phyloP scores from a whole-genome alignment of 2,888 invertebrate genomes.

The Anaspis maculata region DNA sequence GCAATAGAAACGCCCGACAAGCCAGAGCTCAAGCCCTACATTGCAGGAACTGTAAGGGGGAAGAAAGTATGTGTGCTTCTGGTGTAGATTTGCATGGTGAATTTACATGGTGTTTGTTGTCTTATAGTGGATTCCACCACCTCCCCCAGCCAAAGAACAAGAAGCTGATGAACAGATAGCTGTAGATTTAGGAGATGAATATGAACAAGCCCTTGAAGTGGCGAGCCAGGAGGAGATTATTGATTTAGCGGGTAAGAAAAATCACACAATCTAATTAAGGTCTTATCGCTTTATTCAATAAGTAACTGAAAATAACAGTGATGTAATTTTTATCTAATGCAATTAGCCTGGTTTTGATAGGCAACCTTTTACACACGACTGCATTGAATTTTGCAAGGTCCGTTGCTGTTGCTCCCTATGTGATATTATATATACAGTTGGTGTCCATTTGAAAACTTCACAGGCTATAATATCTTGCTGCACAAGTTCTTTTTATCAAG shows the following conservation, averaged over 20 bases:
- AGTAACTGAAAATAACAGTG: background rate
- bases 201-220: constrained; percentile 78
- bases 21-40: constrained; percentile 91
- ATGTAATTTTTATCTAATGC: background rate
- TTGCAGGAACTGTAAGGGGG: constrained; percentile 84
- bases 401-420: too few relatives aligned
- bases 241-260: constrained; percentile 79
- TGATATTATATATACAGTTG: too few relatives aligned
- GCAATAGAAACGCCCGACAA: constrained; percentile 96
- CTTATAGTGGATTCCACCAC: constrained; percentile 77
- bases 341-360: constrained; percentile 1
- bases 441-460: too few relatives aligned
- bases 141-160: constrained; percentile 59
- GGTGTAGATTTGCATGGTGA: constrained; percentile 8
- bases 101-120: background rate
- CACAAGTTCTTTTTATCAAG: too few relatives aligned
- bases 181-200: constrained; percentile 89
- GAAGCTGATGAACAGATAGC: constrained; percentile 87
- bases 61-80: constrained; percentile 79
- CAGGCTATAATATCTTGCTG: too few relatives aligned
- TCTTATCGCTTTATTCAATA: too few relatives aligned
- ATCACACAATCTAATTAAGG: too few relatives aligned
- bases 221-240: constrained; percentile 96
- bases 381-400: too few relatives aligned
- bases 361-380: constrained; percentile 1